These are phyloP conservation scores for Macrobrachium nipponense DNA, from an alignment of 1,140 invertebrate genomes.

Conservation along the genomic window DNA sequence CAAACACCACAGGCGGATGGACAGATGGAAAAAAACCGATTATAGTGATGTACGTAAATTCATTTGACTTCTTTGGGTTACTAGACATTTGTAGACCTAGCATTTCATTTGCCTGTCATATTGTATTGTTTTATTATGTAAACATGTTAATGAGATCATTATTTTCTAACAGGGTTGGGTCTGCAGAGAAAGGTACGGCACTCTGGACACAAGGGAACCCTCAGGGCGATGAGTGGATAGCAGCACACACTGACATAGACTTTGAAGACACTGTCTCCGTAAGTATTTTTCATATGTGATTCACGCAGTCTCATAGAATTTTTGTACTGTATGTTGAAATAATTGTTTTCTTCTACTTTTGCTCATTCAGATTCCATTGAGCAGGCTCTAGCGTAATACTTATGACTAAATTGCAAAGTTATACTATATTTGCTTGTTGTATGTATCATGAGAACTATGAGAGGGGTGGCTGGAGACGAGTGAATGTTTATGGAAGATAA, in stretches of 20 bases:
- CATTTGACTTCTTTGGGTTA: neutral
- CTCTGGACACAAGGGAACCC: neutral
- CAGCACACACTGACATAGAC: neutral
- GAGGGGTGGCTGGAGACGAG: too few species aligned
- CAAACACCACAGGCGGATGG: too few species aligned
- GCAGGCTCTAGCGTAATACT: too few species aligned
- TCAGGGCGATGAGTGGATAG: neutral
- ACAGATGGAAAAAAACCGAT: too few species aligned
- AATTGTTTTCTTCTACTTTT: too few species aligned
- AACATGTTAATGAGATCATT: neutral
- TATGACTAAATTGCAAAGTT: too few species aligned
- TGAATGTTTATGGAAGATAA: too few species aligned
- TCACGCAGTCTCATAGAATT: neutral
- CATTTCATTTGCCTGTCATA: neutral
- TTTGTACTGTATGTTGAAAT: neutral
- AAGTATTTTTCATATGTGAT: too few species aligned
- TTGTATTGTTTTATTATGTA: neutral
- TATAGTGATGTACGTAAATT: too few species aligned
- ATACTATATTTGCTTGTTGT: too few species aligned
- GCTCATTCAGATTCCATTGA: too few species aligned
- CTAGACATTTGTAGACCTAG: neutral
- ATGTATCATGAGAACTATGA: too few species aligned
- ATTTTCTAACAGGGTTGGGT: neutral
- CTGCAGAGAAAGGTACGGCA: neutral
- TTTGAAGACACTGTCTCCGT: neutral